Conservation (phyloP, 2,113 vertebrate genomes). For the Phoxinus phoxinus region DNA sequence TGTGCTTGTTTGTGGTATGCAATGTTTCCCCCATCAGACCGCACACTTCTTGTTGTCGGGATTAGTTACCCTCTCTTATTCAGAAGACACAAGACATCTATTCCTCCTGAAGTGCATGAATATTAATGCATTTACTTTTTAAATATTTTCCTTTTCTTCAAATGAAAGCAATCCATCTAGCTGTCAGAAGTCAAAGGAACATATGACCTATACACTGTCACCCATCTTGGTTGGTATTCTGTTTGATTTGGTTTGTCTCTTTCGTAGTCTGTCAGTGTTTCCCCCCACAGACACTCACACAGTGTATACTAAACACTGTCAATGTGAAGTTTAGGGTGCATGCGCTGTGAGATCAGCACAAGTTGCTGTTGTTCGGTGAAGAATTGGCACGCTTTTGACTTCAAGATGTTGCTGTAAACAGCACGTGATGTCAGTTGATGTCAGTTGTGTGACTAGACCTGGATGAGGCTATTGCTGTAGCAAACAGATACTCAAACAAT, state of each 20-base stretch:
- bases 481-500: not conserved
- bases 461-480: not conserved
- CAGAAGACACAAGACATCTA: slow-evolving; percentile 39
- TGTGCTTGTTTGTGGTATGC: slow-evolving; percentile 33
- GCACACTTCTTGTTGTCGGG: not conserved
- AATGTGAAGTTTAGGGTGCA: slow-evolving; percentile 16
- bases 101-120: slow-evolving; percentile 53
- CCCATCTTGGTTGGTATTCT: slow-evolving; percentile 48
- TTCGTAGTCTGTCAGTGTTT: not conserved
- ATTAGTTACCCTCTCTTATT: slow-evolving; percentile 39
- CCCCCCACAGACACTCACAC: slow-evolving; percentile 44
- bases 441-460: not conserved
- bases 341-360: slow-evolving; percentile 9
- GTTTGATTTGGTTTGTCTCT: slow-evolving; percentile 42
- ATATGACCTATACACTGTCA: slow-evolving; percentile 46
- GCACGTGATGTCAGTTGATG: slow-evolving; percentile 13
- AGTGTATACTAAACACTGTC: slow-evolving; percentile 45
- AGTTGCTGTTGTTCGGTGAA: slow-evolving; percentile 32
- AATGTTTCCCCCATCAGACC: slow-evolving; percentile 10
- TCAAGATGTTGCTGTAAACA: slow-evolving; percentile 4
- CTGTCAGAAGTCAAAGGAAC: slow-evolving; percentile 53
- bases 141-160: slow-evolving; percentile 56
- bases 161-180: slow-evolving; percentile 58
- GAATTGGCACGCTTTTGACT: slow-evolving; percentile 10
- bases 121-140: slow-evolving; percentile 56